Base-by-base conservation (phyloP, 2,888 invertebrate genomes). In the Clunio marinus region DNA sequence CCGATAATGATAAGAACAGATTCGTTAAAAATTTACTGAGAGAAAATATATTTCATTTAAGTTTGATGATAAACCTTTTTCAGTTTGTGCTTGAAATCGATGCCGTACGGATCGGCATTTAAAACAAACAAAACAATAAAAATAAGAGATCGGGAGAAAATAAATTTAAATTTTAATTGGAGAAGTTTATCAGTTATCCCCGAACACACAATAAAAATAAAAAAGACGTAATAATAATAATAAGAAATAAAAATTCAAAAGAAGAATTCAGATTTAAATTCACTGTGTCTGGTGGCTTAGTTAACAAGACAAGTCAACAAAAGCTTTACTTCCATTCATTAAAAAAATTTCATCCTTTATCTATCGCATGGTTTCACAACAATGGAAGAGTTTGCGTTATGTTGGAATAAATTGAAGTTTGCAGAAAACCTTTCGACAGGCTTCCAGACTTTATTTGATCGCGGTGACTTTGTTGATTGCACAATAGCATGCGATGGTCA, bases 401-500 rank as follows among this genome's bases (percentile, higher is more conserved):
- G 80, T 72, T 79, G 79, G 79, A 79, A 79, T 72, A 79, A 79
- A 71, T 51, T 51, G n/a, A 66, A 66, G 20, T 79, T 79, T 75
- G 79, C 79, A 72, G 79, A 79, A 71, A 79, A 79, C 70, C 78
- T 79, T 66, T 77, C 79, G 41, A 76, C 77, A 69, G 79, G 79
- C 20, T 79, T 79, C 70, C 79, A 79, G 71, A 78, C 76, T 72
- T 72, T 80, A 10, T 79, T 77, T 70, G 79, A 80, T 71, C 76
- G 79, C 15, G 81, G 81, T 35, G 78, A 80, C 71, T 74, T 82
- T 70, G 81, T 82, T 10, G 82, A 82, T 73, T 81, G 81, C 15
- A 82, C 82, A 25, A 73, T 82, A 51, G 81, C 82, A 37, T 81
- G 81, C 71, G 82, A 82, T 73, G 82, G 82, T 24, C 77, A 80